These are phyloP conservation scores for Acleris holmiana DNA, from an alignment of 2,888 invertebrate genomes.

Conservation along the genomic window DNA sequence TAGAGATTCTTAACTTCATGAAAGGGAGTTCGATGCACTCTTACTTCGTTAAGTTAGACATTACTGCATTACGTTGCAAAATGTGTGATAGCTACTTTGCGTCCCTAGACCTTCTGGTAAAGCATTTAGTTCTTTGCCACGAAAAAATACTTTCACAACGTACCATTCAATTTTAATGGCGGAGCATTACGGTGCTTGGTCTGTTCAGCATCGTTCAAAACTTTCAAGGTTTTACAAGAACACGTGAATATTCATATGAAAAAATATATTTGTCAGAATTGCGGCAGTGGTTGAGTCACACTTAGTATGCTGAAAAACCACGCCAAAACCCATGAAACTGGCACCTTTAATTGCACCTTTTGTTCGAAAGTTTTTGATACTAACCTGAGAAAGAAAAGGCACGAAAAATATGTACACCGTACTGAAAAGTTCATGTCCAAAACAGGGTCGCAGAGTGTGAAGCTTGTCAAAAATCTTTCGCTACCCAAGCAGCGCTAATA, in stretches of 20 bases:
- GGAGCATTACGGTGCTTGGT: slow-evolving; percentile 46
- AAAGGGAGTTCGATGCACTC: too few relatives aligned
- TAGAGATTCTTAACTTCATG: slow-evolving; percentile 47
- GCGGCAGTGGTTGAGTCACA: slow-evolving; percentile 59
- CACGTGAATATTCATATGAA: slow-evolving; percentile 54
- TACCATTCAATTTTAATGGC: slow-evolving; percentile 50
- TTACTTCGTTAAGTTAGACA: too few relatives aligned
- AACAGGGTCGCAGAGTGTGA: too few relatives aligned
- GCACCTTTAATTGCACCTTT: slow-evolving; percentile 44
- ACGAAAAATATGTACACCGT: slow-evolving; percentile 61
- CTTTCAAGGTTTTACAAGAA: slow-evolving; percentile 49
- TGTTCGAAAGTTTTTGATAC: slow-evolving; percentile 47
- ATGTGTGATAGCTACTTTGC: slow-evolving; percentile 42
- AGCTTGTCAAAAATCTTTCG: too few relatives aligned
- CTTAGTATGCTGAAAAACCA: slow-evolving; percentile 53
- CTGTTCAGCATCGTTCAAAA: slow-evolving; percentile 44
- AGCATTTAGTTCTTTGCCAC: slow-evolving; percentile 45
- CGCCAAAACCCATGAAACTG: slow-evolving; percentile 43
- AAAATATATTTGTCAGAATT: slow-evolving; percentile 52
- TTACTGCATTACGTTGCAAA: slow-evolving; percentile 47
- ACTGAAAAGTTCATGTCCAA: slow-evolving; percentile 59
- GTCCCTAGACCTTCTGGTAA: slow-evolving; percentile 40
- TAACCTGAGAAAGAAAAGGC: slow-evolving; percentile 42
- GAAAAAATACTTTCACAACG: slow-evolving; percentile 46
- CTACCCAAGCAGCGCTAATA: too few relatives aligned